These are phyloP conservation scores for Manacus vitellinus DNA, from an alignment of 2,113 vertebrate genomes.

Conservation along the genomic window DNA sequence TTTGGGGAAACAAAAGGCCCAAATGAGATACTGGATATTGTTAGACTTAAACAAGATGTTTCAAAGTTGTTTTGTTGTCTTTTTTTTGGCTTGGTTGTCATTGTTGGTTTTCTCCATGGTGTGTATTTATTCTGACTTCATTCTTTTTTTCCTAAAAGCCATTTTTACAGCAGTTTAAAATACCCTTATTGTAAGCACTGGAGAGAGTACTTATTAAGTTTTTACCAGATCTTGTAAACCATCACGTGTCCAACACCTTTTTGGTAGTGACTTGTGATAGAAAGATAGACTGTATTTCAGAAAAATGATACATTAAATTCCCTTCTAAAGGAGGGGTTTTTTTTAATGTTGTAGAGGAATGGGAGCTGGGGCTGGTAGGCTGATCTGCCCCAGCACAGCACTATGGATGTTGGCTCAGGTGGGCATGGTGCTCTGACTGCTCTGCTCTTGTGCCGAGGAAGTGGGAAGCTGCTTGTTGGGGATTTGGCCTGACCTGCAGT, in stretches of 20 bases:
- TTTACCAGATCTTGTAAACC: not conserved
- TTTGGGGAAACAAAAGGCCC: not conserved
- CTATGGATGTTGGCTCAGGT: not conserved
- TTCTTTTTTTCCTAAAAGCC: not conserved
- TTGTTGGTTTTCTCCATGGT: not conserved
- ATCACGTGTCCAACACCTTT: not conserved
- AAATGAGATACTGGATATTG: not conserved
- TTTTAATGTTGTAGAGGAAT: not conserved
- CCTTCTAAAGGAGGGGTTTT: not conserved
- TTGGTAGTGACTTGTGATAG: not conserved
- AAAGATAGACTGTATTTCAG: not conserved
- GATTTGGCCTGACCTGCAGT: not conserved
- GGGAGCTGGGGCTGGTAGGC: not conserved
- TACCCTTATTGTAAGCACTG: not conserved
- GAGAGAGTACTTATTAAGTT: not conserved
- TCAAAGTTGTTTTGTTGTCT: not conserved
- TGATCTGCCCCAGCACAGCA: fast-evolving
- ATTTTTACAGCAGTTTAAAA: not conserved
- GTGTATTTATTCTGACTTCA: not conserved
- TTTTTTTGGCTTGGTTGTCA: not conserved
- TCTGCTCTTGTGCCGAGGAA: not conserved
- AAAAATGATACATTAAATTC: not conserved
- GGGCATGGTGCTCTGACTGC: not conserved
- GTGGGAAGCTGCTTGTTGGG: not conserved
- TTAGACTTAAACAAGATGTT: not conserved